Base-by-base conservation (phyloP, 2,797 vertebrate genomes). In the Rhinella marina region DNA sequence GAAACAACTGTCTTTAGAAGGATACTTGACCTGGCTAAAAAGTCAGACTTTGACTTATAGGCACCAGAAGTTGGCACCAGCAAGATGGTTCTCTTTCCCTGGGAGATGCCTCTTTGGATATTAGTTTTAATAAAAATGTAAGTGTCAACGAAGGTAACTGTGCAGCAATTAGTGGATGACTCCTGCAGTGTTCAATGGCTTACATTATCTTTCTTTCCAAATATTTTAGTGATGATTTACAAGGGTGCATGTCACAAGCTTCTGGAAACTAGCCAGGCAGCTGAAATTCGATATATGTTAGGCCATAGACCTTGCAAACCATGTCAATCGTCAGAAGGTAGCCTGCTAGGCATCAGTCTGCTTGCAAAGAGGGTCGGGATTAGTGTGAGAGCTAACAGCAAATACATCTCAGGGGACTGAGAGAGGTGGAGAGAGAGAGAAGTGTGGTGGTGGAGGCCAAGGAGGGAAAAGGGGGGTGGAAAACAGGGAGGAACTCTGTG, bases 151-250 rank as follows among this genome's bases (percentile, higher is more conserved):
- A 73, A 62, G 72, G 72, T 85, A 77, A 85, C 83, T 85, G 90
- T 77, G 88, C 76, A 76, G 72, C 82, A 85, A 85, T 76, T 73
- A 85, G 66, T 50, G 56, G 82, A 84, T 84, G 70, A 50, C 72
- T 80, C 85, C 77, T 86, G 85, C 9, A 61, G 52, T 41, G 57
- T 12, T 80, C 64, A 84, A 79, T 82, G 88, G 57, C 62, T 83
- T 79, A 79, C 48, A 82, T 77, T 81, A 57, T 66, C 68, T 57
- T 59, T 59, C 79, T 78, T 86, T 89, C 72, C 80, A 89, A 86
- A 78, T 81, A 89, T 89, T 83, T 89, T 89, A 82, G 80, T 83
- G 88, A 64, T 91, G 91, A 92, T 92, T 92, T 92, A 93, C 93
- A 81, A 87, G 90, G 86, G 41, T 88, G 78, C 89, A 10, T 19